Evolutionary conservation across 1,140 invertebrate genomes (phyloP), one percentile per base, ranked within the genome.

Genomic region (Liolophura sinensis): DNA sequence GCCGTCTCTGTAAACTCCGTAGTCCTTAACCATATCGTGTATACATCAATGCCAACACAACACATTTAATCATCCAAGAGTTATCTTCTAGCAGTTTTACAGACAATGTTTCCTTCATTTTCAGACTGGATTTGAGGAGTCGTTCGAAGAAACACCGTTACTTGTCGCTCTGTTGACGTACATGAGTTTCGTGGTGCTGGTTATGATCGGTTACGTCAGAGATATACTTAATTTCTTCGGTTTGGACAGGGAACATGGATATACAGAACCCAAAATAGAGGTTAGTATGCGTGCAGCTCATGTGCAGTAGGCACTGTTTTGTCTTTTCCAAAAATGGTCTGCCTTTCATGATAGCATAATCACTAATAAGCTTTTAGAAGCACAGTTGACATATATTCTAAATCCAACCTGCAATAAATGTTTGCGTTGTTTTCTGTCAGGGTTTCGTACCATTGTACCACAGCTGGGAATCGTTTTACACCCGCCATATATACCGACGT

Each of bases 391-490:
- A 40, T 40, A 40, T 40, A 40, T 40, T 40, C 9, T 3, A 40
- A 40, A 9, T 3, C 31, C 31, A 3, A 40, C 31, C 31, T 24
- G 4, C 7, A 31, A 61, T n/a, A 15, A 5, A 4, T 59, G 22
- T 25, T 40, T 40, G 31, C 31, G 3, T 40, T 9, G 67, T 56
- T 72, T 87, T 47, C 58, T 73, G 87, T 68, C 58, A 84, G 89
- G 93, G 92, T 7, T 98, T 96, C 86, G 91, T 92, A 25, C 89
- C 92, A 20, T 87, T 98, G 1, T 96, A 93, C 82, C 90, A 94
- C 76, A 89, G 88, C 74, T 97, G 96, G 85, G 93, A 96, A 80
- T 91, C 90, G 76, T 97, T 98, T 86, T 98, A 95, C 86, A 92
- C 92, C 18, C 86, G 92, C 24, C 96, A 97, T 84, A 90, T 98